Evolutionary conservation across 2,888 invertebrate genomes (phyloP).

Genomic region (Horisme vitalbata): DNA sequence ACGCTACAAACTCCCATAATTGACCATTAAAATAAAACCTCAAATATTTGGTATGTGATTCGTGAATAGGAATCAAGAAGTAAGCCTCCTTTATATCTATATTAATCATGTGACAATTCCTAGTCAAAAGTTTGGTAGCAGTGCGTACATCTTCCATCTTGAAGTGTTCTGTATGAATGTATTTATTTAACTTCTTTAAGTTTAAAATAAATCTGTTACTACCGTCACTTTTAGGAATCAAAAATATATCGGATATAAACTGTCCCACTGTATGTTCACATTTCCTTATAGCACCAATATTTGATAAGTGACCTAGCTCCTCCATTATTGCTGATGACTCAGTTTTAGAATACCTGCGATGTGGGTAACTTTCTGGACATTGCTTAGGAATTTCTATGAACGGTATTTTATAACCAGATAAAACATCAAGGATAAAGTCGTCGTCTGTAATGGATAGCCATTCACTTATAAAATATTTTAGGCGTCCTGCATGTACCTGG

Average conservation of each 20-base stretch:
- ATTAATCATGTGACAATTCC: background rate
- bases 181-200: background rate
- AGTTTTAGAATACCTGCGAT: background rate
- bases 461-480: background rate
- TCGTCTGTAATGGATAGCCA: background rate
- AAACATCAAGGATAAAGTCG: background rate
- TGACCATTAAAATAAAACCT: background rate
- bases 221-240: background rate
- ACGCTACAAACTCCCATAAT: background rate
- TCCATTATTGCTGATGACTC: background rate
- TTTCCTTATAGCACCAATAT: background rate
- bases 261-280: background rate
- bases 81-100: background rate
- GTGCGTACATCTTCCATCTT: slow-evolving; percentile 1
- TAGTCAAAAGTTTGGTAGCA: background rate
- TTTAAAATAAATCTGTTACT: too few relatives aligned
- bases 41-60: too few relatives aligned
- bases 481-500: background rate
- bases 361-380: background rate
- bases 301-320: background rate
- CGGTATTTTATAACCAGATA: background rate
- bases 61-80: too few relatives aligned
- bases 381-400: background rate
- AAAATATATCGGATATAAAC: background rate
- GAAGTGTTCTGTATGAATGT: background rate